phyloP scores from a whole-genome alignment of 2,113 vertebrate genomes.

The cat (Felis catus) region DNA sequence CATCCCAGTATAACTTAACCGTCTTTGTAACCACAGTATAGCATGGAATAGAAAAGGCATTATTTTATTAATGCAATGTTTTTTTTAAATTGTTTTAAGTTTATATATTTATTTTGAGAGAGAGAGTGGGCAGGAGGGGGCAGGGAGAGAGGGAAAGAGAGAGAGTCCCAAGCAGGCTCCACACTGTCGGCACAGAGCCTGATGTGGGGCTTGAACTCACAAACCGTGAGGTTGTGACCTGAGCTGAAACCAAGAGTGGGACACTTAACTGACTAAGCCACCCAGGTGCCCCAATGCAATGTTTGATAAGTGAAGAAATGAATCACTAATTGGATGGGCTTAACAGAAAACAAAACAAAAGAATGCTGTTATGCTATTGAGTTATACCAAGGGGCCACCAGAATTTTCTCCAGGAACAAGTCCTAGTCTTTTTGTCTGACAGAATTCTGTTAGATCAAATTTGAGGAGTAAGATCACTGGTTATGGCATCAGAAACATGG shows the following conservation, averaged over 20 bases:
- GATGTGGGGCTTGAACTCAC: too few species aligned
- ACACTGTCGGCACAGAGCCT: too few species aligned
- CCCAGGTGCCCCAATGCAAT: not conserved
- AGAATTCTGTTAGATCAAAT: not conserved
- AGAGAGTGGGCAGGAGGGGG: too few species aligned
- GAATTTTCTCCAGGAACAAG: not conserved
- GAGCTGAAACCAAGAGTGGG: too few species aligned
- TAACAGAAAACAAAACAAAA: slow-evolving; percentile 13
- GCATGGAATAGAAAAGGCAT: not conserved
- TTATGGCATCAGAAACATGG: not conserved
- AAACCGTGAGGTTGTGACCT: too few species aligned
- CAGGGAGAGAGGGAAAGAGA: too few species aligned
- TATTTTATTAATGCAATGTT: not conserved
- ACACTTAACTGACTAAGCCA: too few species aligned
- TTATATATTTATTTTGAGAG: too few species aligned
- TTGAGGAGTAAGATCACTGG: not conserved
- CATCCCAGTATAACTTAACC: not conserved
- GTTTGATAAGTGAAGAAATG: slow-evolving; percentile 33
- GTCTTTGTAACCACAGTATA: slow-evolving; percentile 23
- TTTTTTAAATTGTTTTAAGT: not conserved
- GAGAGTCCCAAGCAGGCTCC: too few species aligned
- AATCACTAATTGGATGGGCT: not conserved
- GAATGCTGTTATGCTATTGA: not conserved
- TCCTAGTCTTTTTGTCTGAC: not conserved
- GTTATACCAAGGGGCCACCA: not conserved